These are phyloP conservation scores for Halcyon leucocephala DNA, from an alignment of 2,797 vertebrate genomes.

Conservation along the genomic window DNA sequence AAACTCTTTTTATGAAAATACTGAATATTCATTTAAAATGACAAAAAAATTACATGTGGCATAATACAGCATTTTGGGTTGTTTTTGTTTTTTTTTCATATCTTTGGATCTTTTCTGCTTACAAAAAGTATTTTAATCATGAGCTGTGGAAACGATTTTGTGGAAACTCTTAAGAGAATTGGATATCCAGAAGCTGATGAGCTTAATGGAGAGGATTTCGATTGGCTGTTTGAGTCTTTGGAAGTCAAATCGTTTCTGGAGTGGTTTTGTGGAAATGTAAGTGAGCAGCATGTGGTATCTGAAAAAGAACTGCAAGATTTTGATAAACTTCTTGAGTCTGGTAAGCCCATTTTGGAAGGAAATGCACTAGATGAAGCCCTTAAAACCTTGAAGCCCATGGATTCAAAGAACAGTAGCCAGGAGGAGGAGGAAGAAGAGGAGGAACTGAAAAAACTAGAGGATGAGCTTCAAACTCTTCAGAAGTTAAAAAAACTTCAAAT, in stretches of 20 bases:
- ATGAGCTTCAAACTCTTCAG: slow-evolving; percentile 83
- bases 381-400: slow-evolving; percentile 77
- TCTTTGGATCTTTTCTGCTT: slow-evolving; percentile 34
- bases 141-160: slow-evolving; percentile 89
- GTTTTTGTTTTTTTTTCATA: background rate
- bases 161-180: slow-evolving; percentile 86
- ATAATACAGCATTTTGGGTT: background rate
- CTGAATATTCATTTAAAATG: background rate
- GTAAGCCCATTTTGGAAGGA: slow-evolving; percentile 86
- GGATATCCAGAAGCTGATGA: slow-evolving; percentile 83
- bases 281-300: slow-evolving; percentile 80
- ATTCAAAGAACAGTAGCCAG: slow-evolving; percentile 37
- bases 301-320: slow-evolving; percentile 83
- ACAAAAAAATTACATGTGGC: background rate
- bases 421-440: slow-evolving; percentile 73
- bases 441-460: slow-evolving; percentile 79
- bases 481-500: slow-evolving; percentile 85
- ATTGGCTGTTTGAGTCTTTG: slow-evolving; percentile 91
- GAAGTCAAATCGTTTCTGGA: slow-evolving; percentile 86
- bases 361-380: slow-evolving; percentile 85
- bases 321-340: slow-evolving; percentile 76
- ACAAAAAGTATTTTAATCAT: slow-evolving; percentile 71
- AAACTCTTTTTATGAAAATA: slow-evolving; percentile 24
- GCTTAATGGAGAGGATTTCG: slow-evolving; percentile 91
- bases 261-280: slow-evolving; percentile 88